Percentiles rank a stretch among this genome's conserved stretches.
Evolutionary conservation across 2,113 vertebrate species (phyloP).

Genomic region (Ceyx cyanopectus): DNA sequence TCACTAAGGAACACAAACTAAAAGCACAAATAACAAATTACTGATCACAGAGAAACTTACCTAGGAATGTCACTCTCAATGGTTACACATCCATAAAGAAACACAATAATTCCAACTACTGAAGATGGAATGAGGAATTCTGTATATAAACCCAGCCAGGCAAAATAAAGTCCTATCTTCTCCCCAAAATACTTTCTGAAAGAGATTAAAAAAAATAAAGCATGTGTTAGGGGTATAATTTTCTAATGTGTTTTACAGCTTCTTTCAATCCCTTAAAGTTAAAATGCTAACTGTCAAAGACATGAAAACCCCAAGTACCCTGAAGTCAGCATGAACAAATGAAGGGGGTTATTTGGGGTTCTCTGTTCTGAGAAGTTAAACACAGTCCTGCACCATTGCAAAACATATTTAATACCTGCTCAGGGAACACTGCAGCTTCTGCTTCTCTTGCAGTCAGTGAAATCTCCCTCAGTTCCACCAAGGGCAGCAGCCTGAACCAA

Average conservation of each 20-base stretch:
- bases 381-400: neutral
- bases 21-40: neutral
- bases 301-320: neutral
- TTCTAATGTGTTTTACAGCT: neutral
- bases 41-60: constrained; percentile 69
- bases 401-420: neutral
- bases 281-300: neutral
- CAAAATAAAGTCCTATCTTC: constrained; percentile 98
- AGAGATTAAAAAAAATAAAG: neutral
- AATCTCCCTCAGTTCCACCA: neutral
- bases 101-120: constrained; percentile 93
- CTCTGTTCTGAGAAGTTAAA: neutral
- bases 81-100: constrained; percentile 93
- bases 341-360: neutral
- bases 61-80: constrained; percentile 94
- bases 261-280: neutral
- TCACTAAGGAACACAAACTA: neutral
- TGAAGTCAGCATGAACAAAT: neutral
- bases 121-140: constrained; percentile 94
- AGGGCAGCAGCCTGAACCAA: neutral
- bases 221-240: neutral
- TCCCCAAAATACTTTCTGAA: constrained; percentile 98
- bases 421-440: neutral
- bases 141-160: constrained; percentile 97
- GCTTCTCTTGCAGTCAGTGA: neutral